Percentiles rank a stretch among this genome's conserved stretches.
Evolutionary conservation across 1,140 invertebrate genomes (phyloP).

Genomic region (Cepaea nemoralis): DNA sequence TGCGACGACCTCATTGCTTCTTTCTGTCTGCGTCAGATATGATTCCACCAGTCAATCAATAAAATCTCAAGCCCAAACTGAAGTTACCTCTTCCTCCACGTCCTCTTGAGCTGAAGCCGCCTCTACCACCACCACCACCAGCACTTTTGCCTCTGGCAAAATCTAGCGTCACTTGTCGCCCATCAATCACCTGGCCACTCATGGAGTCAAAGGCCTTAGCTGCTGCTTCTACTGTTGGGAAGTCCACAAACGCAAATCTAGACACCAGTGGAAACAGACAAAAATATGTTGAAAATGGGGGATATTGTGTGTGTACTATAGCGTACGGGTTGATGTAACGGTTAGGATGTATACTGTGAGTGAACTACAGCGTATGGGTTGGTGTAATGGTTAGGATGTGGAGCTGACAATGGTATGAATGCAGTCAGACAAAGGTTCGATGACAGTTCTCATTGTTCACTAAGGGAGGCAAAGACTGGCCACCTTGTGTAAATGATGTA

Average conservation of each 20-base stretch:
- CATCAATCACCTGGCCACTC: constrained; percentile 39
- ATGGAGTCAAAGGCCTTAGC: constrained; percentile 33
- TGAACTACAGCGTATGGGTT: no score
- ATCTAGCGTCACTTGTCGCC: constrained; percentile 38
- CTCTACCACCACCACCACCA: constrained; percentile 5
- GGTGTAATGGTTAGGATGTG: no score
- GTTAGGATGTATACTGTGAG: no score
- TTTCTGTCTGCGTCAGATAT: constrained; percentile 1
- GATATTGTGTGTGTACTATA: no score
- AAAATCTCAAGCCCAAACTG: not conserved
- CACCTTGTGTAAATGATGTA: no score
- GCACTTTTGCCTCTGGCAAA: constrained; percentile 41
- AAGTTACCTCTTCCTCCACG: constrained; percentile 8
- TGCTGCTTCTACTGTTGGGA: constrained; percentile 38
- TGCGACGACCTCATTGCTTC: not conserved
- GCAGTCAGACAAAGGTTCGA: no score
- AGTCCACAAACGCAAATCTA: constrained; percentile 45
- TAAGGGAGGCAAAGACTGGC: no score
- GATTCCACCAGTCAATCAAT: not conserved
- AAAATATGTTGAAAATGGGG: no score
- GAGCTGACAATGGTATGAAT: no score
- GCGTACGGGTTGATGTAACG: no score
- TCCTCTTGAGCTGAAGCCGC: not conserved
- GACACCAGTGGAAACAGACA: not conserved
- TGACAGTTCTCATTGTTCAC: no score